Base-by-base conservation (phyloP, 2,113 vertebrate species). In the Asarcornis scutulata region DNA sequence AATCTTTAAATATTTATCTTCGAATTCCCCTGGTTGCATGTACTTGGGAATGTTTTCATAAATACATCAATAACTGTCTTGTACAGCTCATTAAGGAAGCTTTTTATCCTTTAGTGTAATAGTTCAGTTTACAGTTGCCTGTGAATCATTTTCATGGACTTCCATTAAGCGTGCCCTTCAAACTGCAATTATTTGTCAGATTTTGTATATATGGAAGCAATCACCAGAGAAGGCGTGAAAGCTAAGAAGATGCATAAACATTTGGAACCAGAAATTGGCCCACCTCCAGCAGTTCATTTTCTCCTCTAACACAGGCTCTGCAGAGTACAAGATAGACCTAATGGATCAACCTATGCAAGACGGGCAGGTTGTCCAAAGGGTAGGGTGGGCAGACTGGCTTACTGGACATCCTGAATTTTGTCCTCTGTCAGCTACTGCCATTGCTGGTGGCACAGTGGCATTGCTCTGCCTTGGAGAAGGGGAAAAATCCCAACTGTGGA, bases 11-110 rank as follows among this genome's bases (percentile, higher is more conserved):
- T 97, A 95, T 97, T 97, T 97, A 95, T 95, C 96, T 97, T 87
- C 89, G 60, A 96, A 97, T 96, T 97, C 87, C 97, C 97, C 64
- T 79, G 96, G 83, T 86, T 95, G 73, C 93, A 91, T 96, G 91
- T 96, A 95, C 95, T 95, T 94, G 85, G 83, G 91, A 96, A 86
- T 96, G 97, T 96, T 97, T 97, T 96, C 93, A 96, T 97, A 97
- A 97, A 97, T 97, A 96, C 96, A 97, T 97, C 96, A 94, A 96
- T 97, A 97, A 96, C 95, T 96, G 96, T 97, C 96, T 96, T 91
- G 95, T 97, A 97, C 95, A 97, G 95, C 96, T 97, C 97, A 96
- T 97, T 97, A 97, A 96, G 92, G 92, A 96, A 96, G 97, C 96
- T 96, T 96, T 97, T 96, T 97, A 96, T 97, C 97, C 94, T 97